Conservation (phyloP, 1,140 invertebrate species). For the Neomicropteryx cornuta region DNA sequence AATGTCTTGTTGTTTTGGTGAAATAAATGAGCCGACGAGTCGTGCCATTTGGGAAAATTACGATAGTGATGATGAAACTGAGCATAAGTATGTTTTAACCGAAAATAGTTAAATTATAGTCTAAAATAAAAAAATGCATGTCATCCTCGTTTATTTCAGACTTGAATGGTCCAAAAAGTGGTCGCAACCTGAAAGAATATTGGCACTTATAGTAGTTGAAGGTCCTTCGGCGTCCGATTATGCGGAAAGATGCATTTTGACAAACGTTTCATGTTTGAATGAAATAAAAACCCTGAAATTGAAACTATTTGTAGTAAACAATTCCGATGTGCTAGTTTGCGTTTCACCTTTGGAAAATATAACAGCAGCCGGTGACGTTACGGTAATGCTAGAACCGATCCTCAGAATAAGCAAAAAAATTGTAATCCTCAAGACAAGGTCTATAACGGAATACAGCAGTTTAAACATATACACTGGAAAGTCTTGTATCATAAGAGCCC, state of each 20-base stretch:
- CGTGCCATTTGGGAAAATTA: constrained; percentile 7
- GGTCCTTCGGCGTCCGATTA: constrained; percentile 9
- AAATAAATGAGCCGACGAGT: constrained; percentile 10
- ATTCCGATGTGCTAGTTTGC: constrained; percentile 5
- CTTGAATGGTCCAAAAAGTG: not conserved
- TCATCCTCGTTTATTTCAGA: constrained; percentile 3
- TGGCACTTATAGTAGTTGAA: constrained; percentile 11
- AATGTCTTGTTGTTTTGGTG: constrained; percentile 8
- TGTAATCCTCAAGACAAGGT: constrained; percentile 7
- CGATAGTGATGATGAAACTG: constrained; percentile 5
- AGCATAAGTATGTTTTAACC: constrained; percentile 1
- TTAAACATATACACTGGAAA: constrained; percentile 1
- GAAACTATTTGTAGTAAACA: constrained; percentile 4
- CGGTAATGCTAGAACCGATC: constrained; percentile 8
- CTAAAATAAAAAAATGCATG: not conserved
- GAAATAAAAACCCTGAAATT: constrained; percentile 1
- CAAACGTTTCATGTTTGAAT: constrained; percentile 4
- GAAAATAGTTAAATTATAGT: not conserved
- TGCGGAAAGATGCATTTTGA: constrained; percentile 10
- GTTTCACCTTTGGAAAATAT: constrained; percentile 9
- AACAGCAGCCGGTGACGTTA: constrained; percentile 7
- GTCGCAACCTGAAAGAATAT: constrained; percentile 4
- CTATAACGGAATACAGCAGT: constrained; percentile 8
- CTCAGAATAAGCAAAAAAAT: constrained; percentile 4
- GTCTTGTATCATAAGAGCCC: constrained; percentile 5